phyloP scores from a whole-genome alignment of 2,888 invertebrate species.

The Drosophila kuntzei region DNA sequence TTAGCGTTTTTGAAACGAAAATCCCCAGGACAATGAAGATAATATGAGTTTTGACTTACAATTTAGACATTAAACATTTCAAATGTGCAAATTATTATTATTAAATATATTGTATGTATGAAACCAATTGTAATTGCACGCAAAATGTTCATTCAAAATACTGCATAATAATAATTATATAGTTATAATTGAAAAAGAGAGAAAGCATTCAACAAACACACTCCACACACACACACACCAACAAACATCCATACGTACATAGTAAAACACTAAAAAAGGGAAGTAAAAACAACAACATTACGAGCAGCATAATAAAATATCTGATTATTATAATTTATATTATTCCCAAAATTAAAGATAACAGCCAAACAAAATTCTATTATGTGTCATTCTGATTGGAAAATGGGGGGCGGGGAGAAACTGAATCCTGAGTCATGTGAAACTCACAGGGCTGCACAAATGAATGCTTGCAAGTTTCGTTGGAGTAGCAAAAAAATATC shows the following conservation, averaged over 20 bases:
- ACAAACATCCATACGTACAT: constrained; percentile 62
- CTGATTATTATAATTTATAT: constrained; percentile 82
- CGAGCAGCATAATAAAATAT: constrained; percentile 73
- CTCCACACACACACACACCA: constrained; percentile 42
- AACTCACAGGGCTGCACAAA: constrained; percentile 30
- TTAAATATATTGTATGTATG: constrained; percentile 38
- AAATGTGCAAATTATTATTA: constrained; percentile 63
- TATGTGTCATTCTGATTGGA: constrained; percentile 41
- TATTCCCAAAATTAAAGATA: constrained; percentile 83
- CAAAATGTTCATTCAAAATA: constrained; percentile 57
- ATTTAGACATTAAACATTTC: constrained; percentile 70
- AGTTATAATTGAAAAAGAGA: constrained; percentile 55
- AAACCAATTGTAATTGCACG: constrained; percentile 62
- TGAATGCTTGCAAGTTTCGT: background rate
- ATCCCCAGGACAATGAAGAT: constrained; percentile 61
- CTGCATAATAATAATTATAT: constrained; percentile 58
- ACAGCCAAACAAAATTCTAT: constrained; percentile 71
- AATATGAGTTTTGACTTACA: constrained; percentile 76
- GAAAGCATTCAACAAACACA: constrained; percentile 59
- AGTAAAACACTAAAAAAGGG: constrained; percentile 64
- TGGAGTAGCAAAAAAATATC: background rate
- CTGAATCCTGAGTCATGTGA: constrained; percentile 44
- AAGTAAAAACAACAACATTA: constrained; percentile 76
- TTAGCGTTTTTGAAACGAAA: constrained; percentile 73
- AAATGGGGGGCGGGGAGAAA: constrained; percentile 3